phyloP scores from a whole-genome alignment of 2,888 invertebrate species.

The Tuberolachnus salignus region DNA sequence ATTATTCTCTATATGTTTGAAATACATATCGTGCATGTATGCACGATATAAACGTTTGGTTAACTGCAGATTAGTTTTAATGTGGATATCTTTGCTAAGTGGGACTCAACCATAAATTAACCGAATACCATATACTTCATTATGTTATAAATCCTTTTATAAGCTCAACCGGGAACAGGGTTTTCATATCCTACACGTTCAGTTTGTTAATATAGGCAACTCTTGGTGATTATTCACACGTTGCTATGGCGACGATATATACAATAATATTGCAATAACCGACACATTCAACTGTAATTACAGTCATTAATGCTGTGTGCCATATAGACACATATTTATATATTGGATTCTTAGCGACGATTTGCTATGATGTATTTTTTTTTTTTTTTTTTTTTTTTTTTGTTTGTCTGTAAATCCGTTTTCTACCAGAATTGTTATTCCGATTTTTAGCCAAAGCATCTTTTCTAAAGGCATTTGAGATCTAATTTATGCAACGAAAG shows the following conservation, averaged over 20 bases:
- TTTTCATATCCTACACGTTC: conserved; percentile 1
- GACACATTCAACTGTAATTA: too few species aligned
- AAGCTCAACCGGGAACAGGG: not conserved
- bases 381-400: too few species aligned
- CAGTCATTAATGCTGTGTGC: too few species aligned
- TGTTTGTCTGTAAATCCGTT: too few species aligned
- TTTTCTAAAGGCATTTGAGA: too few species aligned
- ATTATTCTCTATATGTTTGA: too few species aligned
- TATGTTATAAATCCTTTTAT: conserved; percentile 24
- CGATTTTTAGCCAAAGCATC: too few species aligned
- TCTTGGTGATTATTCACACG: conserved; percentile 13
- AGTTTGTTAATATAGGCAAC: conserved; percentile 30
- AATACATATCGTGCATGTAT: not conserved
- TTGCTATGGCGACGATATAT: not conserved
- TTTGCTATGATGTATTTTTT: too few species aligned
- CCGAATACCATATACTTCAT: not conserved
- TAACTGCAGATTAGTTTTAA: conserved; percentile 6
- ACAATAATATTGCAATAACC: not conserved
- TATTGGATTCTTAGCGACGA: too few species aligned
- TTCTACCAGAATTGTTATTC: too few species aligned
- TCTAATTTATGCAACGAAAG: too few species aligned
- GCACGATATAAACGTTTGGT: not conserved
- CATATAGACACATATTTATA: too few species aligned
- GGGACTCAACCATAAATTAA: conserved; percentile 10
- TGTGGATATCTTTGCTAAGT: not conserved